Conservation (phyloP, 2,113 vertebrate species). For the Syngnathus typhle region DNA sequence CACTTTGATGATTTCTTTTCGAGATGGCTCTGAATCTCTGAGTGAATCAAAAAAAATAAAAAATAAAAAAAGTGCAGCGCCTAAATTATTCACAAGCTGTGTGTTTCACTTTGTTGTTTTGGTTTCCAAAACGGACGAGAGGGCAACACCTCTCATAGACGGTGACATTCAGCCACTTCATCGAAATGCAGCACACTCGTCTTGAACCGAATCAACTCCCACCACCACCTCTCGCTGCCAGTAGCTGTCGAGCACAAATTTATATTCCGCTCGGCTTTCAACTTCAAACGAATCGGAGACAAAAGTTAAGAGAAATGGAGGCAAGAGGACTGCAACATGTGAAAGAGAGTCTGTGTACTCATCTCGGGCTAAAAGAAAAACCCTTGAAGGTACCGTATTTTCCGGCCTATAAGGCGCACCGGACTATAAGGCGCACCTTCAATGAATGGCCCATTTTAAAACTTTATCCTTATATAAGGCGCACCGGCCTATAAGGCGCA, state of each 20-base stretch:
- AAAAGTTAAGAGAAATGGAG: constrained; percentile 34
- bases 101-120: background rate
- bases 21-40: background rate
- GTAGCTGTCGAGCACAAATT: constrained; percentile 42
- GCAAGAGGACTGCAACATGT: constrained; percentile 34
- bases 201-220: constrained; percentile 14
- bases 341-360: constrained; percentile 15
- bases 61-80: background rate
- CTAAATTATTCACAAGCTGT: background rate
- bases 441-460: too few species aligned
- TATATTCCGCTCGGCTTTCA: constrained; percentile 55
- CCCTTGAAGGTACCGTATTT: too few species aligned
- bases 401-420: too few species aligned
- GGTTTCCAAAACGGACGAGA: too few species aligned
- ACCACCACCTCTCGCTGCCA: constrained; percentile 20
- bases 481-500: too few species aligned
- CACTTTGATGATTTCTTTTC: background rate
- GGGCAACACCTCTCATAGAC: constrained; percentile 15
- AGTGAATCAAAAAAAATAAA: background rate
- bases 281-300: constrained; percentile 50
- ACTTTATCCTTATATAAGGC: too few species aligned
- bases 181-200: constrained; percentile 45
- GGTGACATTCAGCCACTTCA: constrained; percentile 40
- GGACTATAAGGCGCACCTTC: too few species aligned
- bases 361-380: background rate